Evolutionary conservation across 2,113 vertebrate species (phyloP).

Genomic region (Riparia riparia): DNA sequence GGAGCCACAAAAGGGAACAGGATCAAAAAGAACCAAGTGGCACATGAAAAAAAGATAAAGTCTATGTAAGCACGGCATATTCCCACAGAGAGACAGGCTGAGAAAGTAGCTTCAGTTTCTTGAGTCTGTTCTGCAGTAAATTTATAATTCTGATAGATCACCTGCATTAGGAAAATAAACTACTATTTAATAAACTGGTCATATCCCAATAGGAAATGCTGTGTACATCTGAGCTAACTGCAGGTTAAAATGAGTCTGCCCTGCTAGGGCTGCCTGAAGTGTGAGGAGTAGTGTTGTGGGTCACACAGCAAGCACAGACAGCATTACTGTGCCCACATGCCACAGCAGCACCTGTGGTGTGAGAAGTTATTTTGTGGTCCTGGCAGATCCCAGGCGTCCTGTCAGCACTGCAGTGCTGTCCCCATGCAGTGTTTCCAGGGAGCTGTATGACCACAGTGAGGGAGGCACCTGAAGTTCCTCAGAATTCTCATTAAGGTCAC

Average conservation of each 20-base stretch:
- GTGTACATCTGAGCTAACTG: background rate
- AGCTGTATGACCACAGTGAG: fast-evolving
- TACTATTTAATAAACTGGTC: background rate
- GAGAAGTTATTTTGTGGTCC: background rate
- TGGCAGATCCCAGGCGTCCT: too few relatives aligned
- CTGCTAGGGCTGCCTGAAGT: background rate
- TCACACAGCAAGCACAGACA: fast-evolving
- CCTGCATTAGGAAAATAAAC: background rate
- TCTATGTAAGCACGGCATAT: background rate
- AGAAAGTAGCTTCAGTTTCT: background rate
- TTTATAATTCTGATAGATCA: background rate
- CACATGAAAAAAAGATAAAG: background rate
- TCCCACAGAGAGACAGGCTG: background rate
- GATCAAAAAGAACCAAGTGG: background rate
- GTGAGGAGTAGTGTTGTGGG: background rate
- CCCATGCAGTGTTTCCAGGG: background rate
- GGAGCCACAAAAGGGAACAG: background rate
- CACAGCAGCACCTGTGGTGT: background rate
- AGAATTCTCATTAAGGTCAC: background rate
- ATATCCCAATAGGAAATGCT: background rate
- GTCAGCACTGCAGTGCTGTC: background rate
- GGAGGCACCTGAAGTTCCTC: background rate
- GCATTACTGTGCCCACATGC: background rate
- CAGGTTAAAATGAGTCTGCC: background rate
- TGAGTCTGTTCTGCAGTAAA: background rate